Conservation (phyloP, 1,140 invertebrate genomes). For the Cardiocondyla obscurior region DNA sequence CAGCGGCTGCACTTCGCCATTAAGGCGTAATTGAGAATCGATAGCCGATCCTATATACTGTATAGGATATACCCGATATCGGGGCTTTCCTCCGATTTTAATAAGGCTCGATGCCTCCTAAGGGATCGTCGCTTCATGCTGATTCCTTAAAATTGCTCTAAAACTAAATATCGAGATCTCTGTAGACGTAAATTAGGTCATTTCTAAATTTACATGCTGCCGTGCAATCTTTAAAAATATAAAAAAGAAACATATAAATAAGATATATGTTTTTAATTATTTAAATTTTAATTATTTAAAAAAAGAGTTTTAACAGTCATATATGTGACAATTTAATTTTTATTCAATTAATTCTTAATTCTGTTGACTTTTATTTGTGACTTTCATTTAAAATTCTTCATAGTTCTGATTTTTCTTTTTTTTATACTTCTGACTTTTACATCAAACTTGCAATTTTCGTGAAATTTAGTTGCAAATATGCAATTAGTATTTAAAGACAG, state of each 20-base stretch:
- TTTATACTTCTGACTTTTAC: background rate
- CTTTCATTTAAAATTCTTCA: background rate
- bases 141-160: constrained; percentile 51
- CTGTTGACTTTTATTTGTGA: background rate
- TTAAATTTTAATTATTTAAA: background rate
- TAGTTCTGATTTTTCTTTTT: background rate
- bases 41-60: constrained; percentile 65
- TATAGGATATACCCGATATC: constrained; percentile 48
- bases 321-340: background rate
- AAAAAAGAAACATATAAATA: background rate
- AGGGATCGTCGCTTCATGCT: constrained; percentile 50
- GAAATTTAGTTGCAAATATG: background rate
- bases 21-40: constrained; percentile 73
- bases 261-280: background rate
- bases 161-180: constrained; percentile 32
- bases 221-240: background rate
- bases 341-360: background rate
- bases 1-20: constrained; percentile 58
- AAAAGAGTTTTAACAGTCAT: too few species aligned
- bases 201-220: background rate
- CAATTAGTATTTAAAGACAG: constrained; percentile 32
- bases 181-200: background rate
- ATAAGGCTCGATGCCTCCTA: constrained; percentile 55
- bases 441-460: background rate
- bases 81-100: constrained; percentile 60